Percentiles rank a stretch among this genome's conserved stretches.
phyloP scores from a whole-genome alignment of 2,113 vertebrate species.

The Pseudonaja textilis region DNA sequence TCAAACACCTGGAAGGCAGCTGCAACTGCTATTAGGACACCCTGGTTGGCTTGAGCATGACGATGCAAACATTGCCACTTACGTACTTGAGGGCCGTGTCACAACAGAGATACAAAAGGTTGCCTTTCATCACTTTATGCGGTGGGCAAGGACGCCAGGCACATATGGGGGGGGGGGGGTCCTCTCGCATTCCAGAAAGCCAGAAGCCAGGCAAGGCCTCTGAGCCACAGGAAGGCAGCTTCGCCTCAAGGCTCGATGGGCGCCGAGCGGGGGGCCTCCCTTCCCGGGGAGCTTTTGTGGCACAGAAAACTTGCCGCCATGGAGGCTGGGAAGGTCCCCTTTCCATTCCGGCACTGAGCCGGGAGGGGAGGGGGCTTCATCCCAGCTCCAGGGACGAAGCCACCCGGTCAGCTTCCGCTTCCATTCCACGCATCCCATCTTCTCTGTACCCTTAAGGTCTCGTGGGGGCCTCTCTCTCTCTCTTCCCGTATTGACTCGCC shows the following conservation, averaged over 20 bases:
- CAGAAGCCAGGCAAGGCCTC: not conserved
- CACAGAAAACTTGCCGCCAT: not conserved
- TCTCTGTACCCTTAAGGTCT: not conserved
- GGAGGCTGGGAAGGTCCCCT: not conserved
- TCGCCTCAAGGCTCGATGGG: not conserved
- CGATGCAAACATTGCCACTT: not conserved
- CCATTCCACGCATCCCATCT: not conserved
- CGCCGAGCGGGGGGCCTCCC: not conserved
- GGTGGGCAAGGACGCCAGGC: not conserved
- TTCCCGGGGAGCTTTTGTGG: not conserved
- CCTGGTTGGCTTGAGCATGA: not conserved
- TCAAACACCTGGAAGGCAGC: not conserved
- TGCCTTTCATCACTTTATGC: not conserved
- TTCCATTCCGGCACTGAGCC: not conserved
- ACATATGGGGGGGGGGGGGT: fast-evolving
- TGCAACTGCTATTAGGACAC: not conserved
- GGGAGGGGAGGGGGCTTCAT: not conserved
- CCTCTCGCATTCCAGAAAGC: not conserved
- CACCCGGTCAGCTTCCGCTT: not conserved
- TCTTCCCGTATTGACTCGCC: not conserved
- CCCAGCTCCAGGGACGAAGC: not conserved
- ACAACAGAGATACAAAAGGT: not conserved
- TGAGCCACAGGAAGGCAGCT: not conserved
- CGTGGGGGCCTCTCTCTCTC: not conserved
- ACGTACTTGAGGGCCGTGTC: not conserved